These are phyloP conservation scores for Sesamia nonagrioides DNA, from an alignment of 1,140 invertebrate species.

Conservation along the genomic window DNA sequence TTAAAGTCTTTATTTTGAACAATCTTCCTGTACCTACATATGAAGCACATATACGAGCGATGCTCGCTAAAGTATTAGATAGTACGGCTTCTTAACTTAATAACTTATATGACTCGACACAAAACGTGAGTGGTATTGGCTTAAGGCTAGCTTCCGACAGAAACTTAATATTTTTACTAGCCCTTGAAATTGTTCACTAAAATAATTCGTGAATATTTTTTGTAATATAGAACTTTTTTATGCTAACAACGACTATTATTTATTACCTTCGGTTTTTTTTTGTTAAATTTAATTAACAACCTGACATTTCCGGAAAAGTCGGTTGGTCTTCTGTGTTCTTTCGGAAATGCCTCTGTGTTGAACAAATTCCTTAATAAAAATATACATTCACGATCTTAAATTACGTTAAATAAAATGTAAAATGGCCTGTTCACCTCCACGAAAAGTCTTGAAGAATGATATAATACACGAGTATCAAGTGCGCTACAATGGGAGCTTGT, in stretches of 20 bases:
- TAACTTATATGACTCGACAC: constrained; percentile 30
- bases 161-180: neutral
- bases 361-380: neutral
- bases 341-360: neutral
- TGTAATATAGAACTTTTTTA: too few relatives aligned
- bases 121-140: constrained; percentile 22
- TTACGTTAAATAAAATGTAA: too few relatives aligned
- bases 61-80: neutral
- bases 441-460: neutral
- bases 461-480: neutral
- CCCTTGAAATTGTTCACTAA: neutral
- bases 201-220: neutral
- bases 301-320: neutral
- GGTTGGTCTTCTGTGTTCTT: neutral
- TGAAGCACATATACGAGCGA: neutral
- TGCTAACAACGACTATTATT: too few relatives aligned
- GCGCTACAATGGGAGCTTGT: too few relatives aligned
- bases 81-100: constrained; percentile 31
- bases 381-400: neutral
- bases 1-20: neutral
- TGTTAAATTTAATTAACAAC: too few relatives aligned
- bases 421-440: neutral
- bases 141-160: constrained; percentile 26
- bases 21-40: neutral
- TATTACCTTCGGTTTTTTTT: too few relatives aligned